Evolutionary conservation across 2,888 invertebrate genomes (phyloP).

Genomic region (Cistogaster globosa): DNA sequence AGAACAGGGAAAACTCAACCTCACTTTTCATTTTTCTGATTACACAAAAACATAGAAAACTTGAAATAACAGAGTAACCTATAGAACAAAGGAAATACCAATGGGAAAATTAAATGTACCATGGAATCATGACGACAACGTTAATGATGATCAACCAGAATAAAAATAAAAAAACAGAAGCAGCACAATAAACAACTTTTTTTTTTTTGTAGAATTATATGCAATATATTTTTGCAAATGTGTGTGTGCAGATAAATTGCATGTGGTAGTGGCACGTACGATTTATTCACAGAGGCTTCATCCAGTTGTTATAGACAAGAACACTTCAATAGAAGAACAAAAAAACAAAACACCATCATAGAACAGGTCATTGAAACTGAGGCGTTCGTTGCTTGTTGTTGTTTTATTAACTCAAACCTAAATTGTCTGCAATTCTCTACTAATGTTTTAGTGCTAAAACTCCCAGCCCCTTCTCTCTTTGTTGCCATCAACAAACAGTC

Average conservation of each 20-base stretch:
- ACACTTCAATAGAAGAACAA: constrained; percentile 12
- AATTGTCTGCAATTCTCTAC: constrained; percentile 61
- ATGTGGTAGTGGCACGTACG: constrained; percentile 7
- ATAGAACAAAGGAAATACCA: constrained; percentile 71
- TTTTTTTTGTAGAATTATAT: constrained; percentile 29
- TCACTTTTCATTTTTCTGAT: constrained; percentile 68
- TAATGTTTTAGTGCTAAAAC: constrained; percentile 6
- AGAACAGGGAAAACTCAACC: constrained; percentile 69
- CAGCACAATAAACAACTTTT: constrained; percentile 12
- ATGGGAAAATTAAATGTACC: constrained; percentile 64
- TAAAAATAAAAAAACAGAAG: constrained; percentile 8
- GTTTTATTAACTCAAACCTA: constrained; percentile 66
- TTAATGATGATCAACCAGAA: constrained; percentile 9
- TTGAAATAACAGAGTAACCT: constrained; percentile 68
- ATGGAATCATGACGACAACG: constrained; percentile 32
- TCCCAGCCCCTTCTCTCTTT: neutral
- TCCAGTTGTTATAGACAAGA: constrained; percentile 1
- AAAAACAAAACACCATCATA: constrained; percentile 3
- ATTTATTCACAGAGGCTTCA: neutral
- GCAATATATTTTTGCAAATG: constrained; percentile 43
- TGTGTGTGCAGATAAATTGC: constrained; percentile 15
- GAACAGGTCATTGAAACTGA: constrained; percentile 70
- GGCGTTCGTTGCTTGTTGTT: constrained; percentile 31
- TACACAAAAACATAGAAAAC: constrained; percentile 67
- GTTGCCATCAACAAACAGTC: neutral